Evolutionary conservation across 1,140 invertebrate species (phyloP), one percentile per base, ranked within the genome.

Genomic region (Stegodyphus dumicola): DNA sequence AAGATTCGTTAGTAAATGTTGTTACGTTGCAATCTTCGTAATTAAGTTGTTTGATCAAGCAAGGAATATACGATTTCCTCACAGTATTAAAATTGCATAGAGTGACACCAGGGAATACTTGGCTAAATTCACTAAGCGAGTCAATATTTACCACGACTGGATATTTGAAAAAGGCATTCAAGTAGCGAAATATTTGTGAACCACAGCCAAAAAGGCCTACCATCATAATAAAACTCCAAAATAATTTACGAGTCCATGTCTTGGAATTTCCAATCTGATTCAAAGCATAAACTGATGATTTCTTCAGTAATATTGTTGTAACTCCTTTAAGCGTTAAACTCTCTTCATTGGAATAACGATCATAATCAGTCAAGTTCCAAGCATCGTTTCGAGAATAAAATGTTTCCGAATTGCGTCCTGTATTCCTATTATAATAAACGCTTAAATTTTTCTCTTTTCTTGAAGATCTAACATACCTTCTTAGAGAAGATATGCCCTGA

Each of bases 261-360:
- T 60, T 70, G 33, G 84, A 85, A 54, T 78, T 77, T 6, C 84
- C 84, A n/a, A 85, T 78, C 51, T 85, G 84, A n/a, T 71, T 77
- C 17, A 85, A 54, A 65, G 76, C 76, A 48, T 85, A 85, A 33
- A 85, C 51, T 2, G 84, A 85, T 4, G 75, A 85, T 53, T 78
- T 77, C 53, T 78, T 71, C 15, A 85, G 67, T 7, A 85, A 85
- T 6, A 54, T 52, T 9, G 56, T 73, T 6, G 60, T 67, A 7
- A 75, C 9, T 11, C 9, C 15, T 60, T 60, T 9, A 60, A 60
- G 15, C 9, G 9, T 60, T 60, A 15, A 15, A 2, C 9, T 9
- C 1, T 60, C 56, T 11, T 60, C 15, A 15, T 60, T 60, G 9
- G 5, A 60, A 60, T 15, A 33, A 33, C 33, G 33, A 33, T 33